Evolutionary conservation across 2,888 invertebrate species (phyloP), one percentile per base, ranked within the genome.

Genomic region (Orchesellides sinensis): DNA sequence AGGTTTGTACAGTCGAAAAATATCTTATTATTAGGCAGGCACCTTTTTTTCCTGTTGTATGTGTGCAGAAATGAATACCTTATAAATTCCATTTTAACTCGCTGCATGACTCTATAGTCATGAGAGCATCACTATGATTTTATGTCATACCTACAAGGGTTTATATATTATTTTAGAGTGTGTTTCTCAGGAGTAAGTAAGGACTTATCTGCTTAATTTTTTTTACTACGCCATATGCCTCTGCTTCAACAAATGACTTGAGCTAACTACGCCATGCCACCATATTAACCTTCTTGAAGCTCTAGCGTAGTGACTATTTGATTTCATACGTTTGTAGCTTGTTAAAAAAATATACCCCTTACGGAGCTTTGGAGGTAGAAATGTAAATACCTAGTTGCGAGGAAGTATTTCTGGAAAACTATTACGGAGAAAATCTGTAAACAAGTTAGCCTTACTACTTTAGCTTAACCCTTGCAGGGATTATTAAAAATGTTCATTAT

Each of bases 191-290:
- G 35, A 56, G 56, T 63, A 40, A 10, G 23, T 21, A 40, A n/a
- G 23, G 23, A 40, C 40, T 32, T 68, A 63, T 23, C 49, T 66
- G 68, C 47, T 56, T 68, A 54, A n/a, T n/a, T n/a, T n/a, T 54
- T 77, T 66, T 66, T 59, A 19, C 59, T 77, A 61, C 68, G 77
- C 77, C 77, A 77, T 77, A 77, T 77, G 77, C 69, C 77, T 68
- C 77, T 66, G 40, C 40, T 40, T 40, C n/a, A n/a, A n/a, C n/a
- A n/a, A n/a, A n/a, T n/a, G n/a, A n/a, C n/a, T n/a, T n/a, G n/a
- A n/a, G n/a, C n/a, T 23, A 61, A 23, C 17, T 52, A 17, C 29
- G 63, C 63, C 68, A 68, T 49, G 59, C 59, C 59, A 56, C 21
- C 27, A 59, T 54, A n/a, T n/a, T n/a, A n/a, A n/a, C n/a, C n/a